phyloP scores from a whole-genome alignment of 2,888 invertebrate genomes.

The Leptinotarsa peninsularis region DNA sequence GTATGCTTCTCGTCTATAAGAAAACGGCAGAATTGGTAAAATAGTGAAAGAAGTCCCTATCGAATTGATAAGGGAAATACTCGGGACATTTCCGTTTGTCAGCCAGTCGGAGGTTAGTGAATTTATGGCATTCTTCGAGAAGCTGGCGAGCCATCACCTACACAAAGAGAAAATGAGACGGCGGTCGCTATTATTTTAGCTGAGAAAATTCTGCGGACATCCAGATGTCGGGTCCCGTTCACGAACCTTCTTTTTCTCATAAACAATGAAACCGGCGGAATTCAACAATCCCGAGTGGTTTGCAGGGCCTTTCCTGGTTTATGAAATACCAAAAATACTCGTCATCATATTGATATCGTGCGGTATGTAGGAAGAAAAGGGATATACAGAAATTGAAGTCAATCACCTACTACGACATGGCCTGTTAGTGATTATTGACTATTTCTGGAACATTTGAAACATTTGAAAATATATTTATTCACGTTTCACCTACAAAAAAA shows the following conservation, averaged over 20 bases:
- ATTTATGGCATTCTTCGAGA: conserved; percentile 60
- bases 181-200: conserved; percentile 60
- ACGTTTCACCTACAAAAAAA: too few species aligned
- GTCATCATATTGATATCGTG: conserved; percentile 37
- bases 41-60: conserved; percentile 28
- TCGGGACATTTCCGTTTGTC: conserved; percentile 50
- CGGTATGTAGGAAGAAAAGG: too few species aligned
- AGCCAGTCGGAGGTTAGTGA: conserved; percentile 55
- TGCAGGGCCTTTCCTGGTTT: conserved; percentile 39
- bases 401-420: too few species aligned
- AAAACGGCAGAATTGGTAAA: not conserved
- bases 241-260: conserved; percentile 44
- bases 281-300: conserved; percentile 31
- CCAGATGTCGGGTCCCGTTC: conserved; percentile 57
- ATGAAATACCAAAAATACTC: conserved; percentile 38
- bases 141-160: conserved; percentile 57
- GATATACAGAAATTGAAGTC: too few species aligned
- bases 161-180: conserved; percentile 54
- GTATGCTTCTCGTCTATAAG: not conserved
- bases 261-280: conserved; percentile 44
- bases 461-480: too few species aligned
- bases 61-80: conserved; percentile 49
- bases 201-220: conserved; percentile 59
- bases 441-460: too few species aligned
- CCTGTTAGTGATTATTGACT: too few species aligned